Percentiles rank a stretch among this genome's conserved stretches.
These are phyloP conservation scores for Marasmarcha lunaedactyla DNA, from an alignment of 2,888 invertebrate species.

Conservation along the genomic window DNA sequence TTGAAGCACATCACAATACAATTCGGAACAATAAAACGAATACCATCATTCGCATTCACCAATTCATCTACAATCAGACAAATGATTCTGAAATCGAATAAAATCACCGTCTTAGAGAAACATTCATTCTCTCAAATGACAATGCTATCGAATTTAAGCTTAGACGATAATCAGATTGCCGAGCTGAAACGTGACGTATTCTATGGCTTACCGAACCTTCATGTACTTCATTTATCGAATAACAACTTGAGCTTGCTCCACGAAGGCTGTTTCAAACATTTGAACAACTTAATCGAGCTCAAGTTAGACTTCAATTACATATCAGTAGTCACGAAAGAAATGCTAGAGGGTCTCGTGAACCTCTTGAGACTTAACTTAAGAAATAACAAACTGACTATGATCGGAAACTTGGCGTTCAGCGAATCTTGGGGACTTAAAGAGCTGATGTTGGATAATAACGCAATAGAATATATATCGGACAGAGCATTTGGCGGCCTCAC, in stretches of 20 bases:
- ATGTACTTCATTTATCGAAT: conserved; percentile 82
- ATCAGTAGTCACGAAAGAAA: conserved; percentile 80
- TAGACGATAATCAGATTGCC: conserved; percentile 81
- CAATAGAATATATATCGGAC: conserved; percentile 78
- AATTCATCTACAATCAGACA: conserved; percentile 78
- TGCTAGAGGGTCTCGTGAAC: conserved; percentile 79
- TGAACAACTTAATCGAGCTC: conserved; percentile 80
- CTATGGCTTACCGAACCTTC: conserved; percentile 77
- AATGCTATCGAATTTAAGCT: conserved; percentile 75
- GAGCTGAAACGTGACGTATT: conserved; percentile 82
- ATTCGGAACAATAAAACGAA: conserved; percentile 77
- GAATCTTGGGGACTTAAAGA: conserved; percentile 80
- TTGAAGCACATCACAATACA: conserved; percentile 78
- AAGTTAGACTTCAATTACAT: conserved; percentile 83
- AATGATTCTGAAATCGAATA: conserved; percentile 77
- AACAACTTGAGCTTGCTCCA: conserved; percentile 89
- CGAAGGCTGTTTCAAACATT: conserved; percentile 83
- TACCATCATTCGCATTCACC: conserved; percentile 81
- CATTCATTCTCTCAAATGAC: conserved; percentile 81
- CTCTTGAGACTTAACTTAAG: conserved; percentile 79
- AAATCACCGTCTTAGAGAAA: conserved; percentile 74
- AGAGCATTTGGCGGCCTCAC: conserved; percentile 81
- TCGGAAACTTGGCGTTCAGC: conserved; percentile 83
- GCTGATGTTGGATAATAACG: conserved; percentile 76
- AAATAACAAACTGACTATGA: conserved; percentile 79